Evolutionary conservation across 2,113 vertebrate genomes (phyloP), one percentile per base, ranked within the genome.

Genomic region (Plotosus lineatus): DNA sequence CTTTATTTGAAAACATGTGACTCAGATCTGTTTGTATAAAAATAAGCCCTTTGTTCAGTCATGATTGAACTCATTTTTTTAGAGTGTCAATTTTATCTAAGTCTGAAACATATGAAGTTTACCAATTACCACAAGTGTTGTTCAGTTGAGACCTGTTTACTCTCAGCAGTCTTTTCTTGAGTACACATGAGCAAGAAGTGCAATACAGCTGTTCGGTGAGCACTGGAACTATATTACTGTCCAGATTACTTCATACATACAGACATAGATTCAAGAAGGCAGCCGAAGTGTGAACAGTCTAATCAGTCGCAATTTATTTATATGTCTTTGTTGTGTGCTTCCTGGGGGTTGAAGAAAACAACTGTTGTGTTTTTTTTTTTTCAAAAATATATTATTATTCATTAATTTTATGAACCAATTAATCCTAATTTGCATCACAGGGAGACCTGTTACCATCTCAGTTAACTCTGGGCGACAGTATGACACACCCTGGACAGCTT

Each of bases 31-130:
- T 28, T 69, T 46, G 23, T 26, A 26, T 23, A 65, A 65, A 21
- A 69, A 69, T 26, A 69, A 46, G 40, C 46, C 66, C 1, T 4
- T 44, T 69, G 23, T 44, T 46, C 40, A 28, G 0, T 46, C 5
- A 69, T 69, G 66, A 69, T 46, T 44, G 46, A 69, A 42, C n/a
- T n/a, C 21, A 69, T 21, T 69, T 69, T 66, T 26, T 12, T 42
- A 42, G 44, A 42, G 7, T 3, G 4, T 10, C 15, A 9, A 42
- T 68, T 42, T 66, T 7, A 66, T 66, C 3, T 66, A 40, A 40
- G n/a, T 26, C 9, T 14, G 12, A 44, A 68, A 68, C 26, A 10
- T 68, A n/a, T 5, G 8, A 4, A 14, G 55, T 11, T 28, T 28
- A 12, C 55, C 12, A 4, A 8, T 66, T 40, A 66, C 0, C 1